Percentiles rank a stretch among this genome's conserved stretches.
These are phyloP conservation scores for Microchrysa polita DNA, from an alignment of 2,888 invertebrate species.

Conservation along the genomic window DNA sequence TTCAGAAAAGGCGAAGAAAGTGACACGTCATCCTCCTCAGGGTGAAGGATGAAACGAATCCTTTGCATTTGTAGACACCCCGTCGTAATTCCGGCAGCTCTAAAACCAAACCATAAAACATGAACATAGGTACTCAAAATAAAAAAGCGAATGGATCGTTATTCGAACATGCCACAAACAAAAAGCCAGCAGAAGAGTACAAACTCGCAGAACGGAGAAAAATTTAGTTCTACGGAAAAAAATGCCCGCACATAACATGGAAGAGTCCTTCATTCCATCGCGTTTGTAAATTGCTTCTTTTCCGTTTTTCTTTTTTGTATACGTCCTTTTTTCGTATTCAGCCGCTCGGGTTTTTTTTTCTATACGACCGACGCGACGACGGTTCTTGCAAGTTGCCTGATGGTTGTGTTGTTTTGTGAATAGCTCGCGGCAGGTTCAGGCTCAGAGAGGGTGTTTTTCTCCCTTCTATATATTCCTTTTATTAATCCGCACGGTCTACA, in stretches of 20 bases:
- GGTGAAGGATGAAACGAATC: neutral
- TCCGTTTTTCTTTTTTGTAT: slow-evolving; percentile 11
- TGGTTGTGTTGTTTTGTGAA: neutral
- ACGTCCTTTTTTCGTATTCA: too few species aligned
- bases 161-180: too few species aligned
- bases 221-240: neutral
- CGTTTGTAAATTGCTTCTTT: slow-evolving; percentile 25
- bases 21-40: neutral
- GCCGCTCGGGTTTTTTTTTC: too few species aligned
- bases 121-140: neutral
- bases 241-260: neutral
- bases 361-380: too few species aligned
- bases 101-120: neutral
- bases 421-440: neutral
- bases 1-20: neutral
- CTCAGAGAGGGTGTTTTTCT: neutral
- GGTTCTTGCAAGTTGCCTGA: too few species aligned
- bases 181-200: too few species aligned
- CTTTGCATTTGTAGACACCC: slow-evolving; percentile 3
- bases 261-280: slow-evolving; percentile 6
- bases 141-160: too few species aligned
- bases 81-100: slow-evolving; percentile 15
- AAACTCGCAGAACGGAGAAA: neutral
- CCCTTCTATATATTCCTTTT: slow-evolving; percentile 11
- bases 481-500: slow-evolving; percentile 25